phyloP scores from a whole-genome alignment of 1,140 invertebrate genomes.

The Semibalanus balanoides region DNA sequence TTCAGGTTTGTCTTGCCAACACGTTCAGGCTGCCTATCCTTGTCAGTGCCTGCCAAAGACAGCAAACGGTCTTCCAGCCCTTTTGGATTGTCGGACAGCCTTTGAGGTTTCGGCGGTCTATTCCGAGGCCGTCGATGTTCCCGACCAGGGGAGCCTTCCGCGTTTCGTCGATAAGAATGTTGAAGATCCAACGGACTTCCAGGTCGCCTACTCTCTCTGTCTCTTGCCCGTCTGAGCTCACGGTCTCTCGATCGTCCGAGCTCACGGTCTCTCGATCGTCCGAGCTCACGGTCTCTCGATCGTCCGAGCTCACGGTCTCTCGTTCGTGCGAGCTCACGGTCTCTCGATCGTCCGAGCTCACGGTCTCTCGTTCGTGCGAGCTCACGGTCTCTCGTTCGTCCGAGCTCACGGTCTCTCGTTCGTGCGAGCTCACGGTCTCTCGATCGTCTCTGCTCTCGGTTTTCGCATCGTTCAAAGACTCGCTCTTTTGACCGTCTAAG shows the following conservation, averaged over 20 bases:
- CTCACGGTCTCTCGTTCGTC: not conserved
- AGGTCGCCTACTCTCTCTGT: no score
- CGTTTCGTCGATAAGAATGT: no score
- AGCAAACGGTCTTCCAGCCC: not conserved
- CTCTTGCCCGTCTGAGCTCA: no score
- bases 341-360: not conserved
- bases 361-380: not conserved
- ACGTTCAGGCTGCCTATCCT: no score
- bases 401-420: not conserved
- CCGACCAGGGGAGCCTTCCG: no score
- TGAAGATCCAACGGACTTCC: no score
- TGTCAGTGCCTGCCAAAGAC: not conserved
- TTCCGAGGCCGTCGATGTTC: not conserved
- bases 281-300: no score
- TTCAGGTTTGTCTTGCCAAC: not conserved
- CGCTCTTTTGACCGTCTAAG: no score
- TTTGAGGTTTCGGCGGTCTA: not conserved
- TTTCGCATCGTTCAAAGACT: no score
- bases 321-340: not conserved
- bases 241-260: no score
- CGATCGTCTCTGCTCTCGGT: not conserved
- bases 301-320: no score
- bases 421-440: not conserved
- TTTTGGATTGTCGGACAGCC: not conserved
- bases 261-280: no score